Evolutionary conservation across 2,797 vertebrate genomes (phyloP).

Genomic region (Aeoliscus strigatus): DNA sequence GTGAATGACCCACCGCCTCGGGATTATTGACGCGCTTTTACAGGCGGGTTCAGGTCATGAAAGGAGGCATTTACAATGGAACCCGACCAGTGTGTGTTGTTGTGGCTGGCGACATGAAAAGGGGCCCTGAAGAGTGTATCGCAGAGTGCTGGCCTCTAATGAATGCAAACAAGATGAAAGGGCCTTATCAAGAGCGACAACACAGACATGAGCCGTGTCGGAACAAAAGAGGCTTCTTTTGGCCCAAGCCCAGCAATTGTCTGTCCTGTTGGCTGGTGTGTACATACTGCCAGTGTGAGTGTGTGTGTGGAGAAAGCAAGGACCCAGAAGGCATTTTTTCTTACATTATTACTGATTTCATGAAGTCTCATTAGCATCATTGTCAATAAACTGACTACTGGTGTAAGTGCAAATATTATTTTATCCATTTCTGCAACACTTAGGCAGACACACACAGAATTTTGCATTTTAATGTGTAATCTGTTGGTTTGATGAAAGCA

Average conservation of each 20-base stretch:
- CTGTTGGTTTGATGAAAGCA: too few relatives aligned
- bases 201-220: constrained; percentile 70
- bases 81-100: constrained; percentile 74
- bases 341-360: too few relatives aligned
- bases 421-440: too few relatives aligned
- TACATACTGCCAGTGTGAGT: constrained; percentile 5
- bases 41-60: constrained; percentile 76
- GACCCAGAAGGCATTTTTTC: too few relatives aligned
- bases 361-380: neutral
- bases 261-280: constrained; percentile 14
- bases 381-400: neutral
- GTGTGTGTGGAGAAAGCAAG: constrained; percentile 4
- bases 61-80: constrained; percentile 84
- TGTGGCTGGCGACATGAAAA: constrained; percentile 69
- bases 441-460: too few relatives aligned
- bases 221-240: constrained; percentile 58
- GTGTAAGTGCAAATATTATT: too few relatives aligned
- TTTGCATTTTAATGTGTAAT: too few relatives aligned
- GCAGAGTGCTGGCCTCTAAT: constrained; percentile 75
- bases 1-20: constrained; percentile 67
- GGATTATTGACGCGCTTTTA: constrained; percentile 81
- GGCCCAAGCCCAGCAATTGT: constrained; percentile 33
- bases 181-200: constrained; percentile 75
- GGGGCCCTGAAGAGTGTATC: constrained; percentile 66
- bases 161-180: constrained; percentile 82